These are phyloP conservation scores for Drosophila helvetica DNA, from an alignment of 2,888 invertebrate species.

Conservation along the genomic window DNA sequence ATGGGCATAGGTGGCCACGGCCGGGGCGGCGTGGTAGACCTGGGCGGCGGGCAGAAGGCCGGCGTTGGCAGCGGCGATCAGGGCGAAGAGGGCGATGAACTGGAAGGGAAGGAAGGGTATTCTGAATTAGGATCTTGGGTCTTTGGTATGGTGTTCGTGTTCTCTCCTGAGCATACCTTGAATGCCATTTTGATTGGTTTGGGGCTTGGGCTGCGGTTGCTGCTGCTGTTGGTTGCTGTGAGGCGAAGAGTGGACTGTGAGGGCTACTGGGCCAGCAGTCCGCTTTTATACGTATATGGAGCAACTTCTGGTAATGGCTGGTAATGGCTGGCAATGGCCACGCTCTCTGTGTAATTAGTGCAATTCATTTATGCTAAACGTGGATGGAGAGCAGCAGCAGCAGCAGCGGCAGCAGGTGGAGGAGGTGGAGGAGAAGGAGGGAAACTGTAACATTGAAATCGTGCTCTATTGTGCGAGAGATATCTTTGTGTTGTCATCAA, in stretches of 20 bases:
- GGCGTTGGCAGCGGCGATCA: slow-evolving; percentile 78
- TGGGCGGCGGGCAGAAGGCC: slow-evolving; percentile 71
- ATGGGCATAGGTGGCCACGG: slow-evolving; percentile 62
- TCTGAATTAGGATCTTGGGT: slow-evolving; percentile 9
- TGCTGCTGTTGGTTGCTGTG: slow-evolving; percentile 54
- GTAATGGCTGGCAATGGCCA: slow-evolving; percentile 20
- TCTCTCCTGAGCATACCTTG: slow-evolving; percentile 64
- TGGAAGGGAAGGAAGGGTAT: slow-evolving; percentile 27
- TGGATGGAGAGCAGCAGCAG: slow-evolving; percentile 34
- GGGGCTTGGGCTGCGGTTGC: slow-evolving; percentile 9
- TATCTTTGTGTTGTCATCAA: slow-evolving; percentile 63
- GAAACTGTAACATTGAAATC: slow-evolving; percentile 64
- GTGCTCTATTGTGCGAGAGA: slow-evolving; percentile 31
- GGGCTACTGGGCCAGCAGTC: slow-evolving; percentile 46
- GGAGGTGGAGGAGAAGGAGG: neutral
- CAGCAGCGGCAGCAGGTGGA: too few relatives aligned
- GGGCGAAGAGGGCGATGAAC: slow-evolving; percentile 76
- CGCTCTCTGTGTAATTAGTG: slow-evolving; percentile 67
- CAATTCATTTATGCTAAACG: slow-evolving; percentile 74
- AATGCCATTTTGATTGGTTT: slow-evolving; percentile 66
- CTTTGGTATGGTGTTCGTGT: neutral
- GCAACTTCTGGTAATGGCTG: slow-evolving; percentile 14
- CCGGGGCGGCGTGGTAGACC: slow-evolving; percentile 67
- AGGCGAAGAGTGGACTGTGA: slow-evolving; percentile 63
- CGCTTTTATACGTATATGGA: slow-evolving; percentile 64